Percentiles rank a stretch among this genome's conserved stretches.
Conservation (phyloP, 2,113 vertebrate species). For the Aepyceros melampus region DNA sequence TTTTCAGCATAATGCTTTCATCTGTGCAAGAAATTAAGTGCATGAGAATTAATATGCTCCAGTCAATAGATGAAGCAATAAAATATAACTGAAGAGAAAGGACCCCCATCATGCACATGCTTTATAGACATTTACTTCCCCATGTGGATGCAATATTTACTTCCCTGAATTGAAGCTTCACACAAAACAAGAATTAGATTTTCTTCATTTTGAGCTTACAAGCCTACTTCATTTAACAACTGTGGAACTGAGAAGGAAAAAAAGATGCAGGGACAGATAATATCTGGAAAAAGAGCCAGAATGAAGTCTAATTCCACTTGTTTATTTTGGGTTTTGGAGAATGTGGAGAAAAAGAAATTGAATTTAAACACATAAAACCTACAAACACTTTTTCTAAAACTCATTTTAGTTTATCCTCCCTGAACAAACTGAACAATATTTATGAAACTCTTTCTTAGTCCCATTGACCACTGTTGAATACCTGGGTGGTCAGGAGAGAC, state of each 20-base stretch:
- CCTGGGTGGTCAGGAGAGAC: not conserved
- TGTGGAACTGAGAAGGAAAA: constrained; percentile 28
- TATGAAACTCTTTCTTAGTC: constrained; percentile 24
- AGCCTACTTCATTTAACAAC: constrained; percentile 52
- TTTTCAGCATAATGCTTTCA: constrained; percentile 16
- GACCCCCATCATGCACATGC: not conserved
- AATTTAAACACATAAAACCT: constrained; percentile 29
- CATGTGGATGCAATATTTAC: not conserved
- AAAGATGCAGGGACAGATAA: constrained; percentile 1
- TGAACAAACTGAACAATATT: constrained; percentile 43
- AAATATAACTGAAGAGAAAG: constrained; percentile 2
- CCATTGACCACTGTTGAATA: constrained; percentile 42
- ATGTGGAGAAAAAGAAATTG: constrained; percentile 5
- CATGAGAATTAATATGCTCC: constrained; percentile 32
- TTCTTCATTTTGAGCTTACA: constrained; percentile 44
- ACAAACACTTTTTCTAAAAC: not conserved
- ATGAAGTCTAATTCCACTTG: not conserved
- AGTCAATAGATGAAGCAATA: constrained; percentile 16
- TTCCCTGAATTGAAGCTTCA: constrained; percentile 2
- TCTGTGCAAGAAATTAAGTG: constrained; percentile 44
- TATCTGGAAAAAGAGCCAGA: constrained; percentile 34
- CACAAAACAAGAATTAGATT: constrained; percentile 57
- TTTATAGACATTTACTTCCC: constrained; percentile 28
- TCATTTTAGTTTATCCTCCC: constrained; percentile 45
- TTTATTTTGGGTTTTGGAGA: constrained; percentile 56